phyloP scores from a whole-genome alignment of 2,888 invertebrate species.

The Xanthostigma xanthostigma region DNA sequence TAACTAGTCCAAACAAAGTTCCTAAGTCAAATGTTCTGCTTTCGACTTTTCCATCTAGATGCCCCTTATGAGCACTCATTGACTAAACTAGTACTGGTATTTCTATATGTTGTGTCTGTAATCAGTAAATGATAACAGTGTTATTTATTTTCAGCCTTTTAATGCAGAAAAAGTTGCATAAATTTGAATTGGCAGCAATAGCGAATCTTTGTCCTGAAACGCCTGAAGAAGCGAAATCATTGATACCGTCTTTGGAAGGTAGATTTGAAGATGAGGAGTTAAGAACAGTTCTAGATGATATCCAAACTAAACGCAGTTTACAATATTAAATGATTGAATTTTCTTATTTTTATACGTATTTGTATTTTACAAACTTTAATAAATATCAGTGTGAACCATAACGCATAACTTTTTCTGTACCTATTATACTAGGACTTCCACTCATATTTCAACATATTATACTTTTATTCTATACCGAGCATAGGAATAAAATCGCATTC shows the following conservation, averaged over 20 bases:
- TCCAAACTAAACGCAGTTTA: slow-evolving; percentile 94
- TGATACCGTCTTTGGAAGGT: slow-evolving; percentile 93
- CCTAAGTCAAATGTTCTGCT: too few relatives aligned
- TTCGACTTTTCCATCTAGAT: too few relatives aligned
- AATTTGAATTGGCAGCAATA: slow-evolving; percentile 93
- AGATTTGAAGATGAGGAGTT: slow-evolving; percentile 96
- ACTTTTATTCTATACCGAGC: too few relatives aligned
- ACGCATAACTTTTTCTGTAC: not conserved
- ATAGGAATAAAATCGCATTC: too few relatives aligned
- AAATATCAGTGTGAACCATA: not conserved
- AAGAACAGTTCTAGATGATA: slow-evolving; percentile 91
- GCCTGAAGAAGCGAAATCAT: slow-evolving; percentile 93
- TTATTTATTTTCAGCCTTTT: slow-evolving; percentile 48
- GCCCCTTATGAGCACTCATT: too few relatives aligned
- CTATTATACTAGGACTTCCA: not conserved
- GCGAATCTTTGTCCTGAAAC: slow-evolving; percentile 98
- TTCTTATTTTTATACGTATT: not conserved
- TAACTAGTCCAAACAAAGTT: too few relatives aligned
- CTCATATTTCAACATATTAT: not conserved
- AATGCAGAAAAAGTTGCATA: slow-evolving; percentile 90
- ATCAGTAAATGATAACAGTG: too few relatives aligned
- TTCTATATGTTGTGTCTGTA: too few relatives aligned
- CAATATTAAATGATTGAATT: slow-evolving; percentile 54
- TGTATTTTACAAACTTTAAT: not conserved
- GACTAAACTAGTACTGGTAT: too few relatives aligned